These are phyloP conservation scores for Elegia similella DNA, from an alignment of 2,888 invertebrate species.

Conservation along the genomic window DNA sequence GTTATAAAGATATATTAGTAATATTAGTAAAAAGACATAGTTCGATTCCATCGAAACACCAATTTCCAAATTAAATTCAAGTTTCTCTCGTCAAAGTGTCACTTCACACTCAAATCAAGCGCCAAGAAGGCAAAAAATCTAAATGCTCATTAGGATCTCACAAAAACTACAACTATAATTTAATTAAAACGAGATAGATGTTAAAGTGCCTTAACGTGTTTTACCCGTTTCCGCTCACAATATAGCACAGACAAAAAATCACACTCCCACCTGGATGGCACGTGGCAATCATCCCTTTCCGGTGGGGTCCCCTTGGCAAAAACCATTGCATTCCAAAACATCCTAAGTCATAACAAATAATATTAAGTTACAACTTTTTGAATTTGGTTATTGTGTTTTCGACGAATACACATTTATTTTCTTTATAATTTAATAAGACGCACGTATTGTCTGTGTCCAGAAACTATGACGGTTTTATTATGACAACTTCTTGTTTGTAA, in stretches of 20 bases:
- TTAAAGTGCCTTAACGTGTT: conserved; percentile 25
- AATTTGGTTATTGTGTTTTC: conserved; percentile 21
- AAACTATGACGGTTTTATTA: conserved; percentile 53
- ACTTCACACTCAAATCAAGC: too few species aligned
- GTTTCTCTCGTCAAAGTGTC: too few species aligned
- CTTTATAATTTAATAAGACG: conserved; percentile 75
- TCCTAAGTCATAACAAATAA: conserved; percentile 24
- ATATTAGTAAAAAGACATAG: too few species aligned
- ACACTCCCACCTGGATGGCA: conserved; percentile 59
- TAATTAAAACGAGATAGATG: not conserved
- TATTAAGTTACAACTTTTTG: not conserved
- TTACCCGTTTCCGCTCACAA: conserved; percentile 47
- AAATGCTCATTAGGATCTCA: not conserved
- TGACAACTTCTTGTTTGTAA: conserved; percentile 11
- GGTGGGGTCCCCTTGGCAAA: conserved; percentile 46
- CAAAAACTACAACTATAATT: not conserved
- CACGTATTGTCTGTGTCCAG: conserved; percentile 64
- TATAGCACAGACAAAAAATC: conserved; percentile 43
- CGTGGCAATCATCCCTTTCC: conserved; percentile 63
- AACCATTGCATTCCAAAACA: conserved; percentile 36
- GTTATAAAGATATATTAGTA: too few species aligned
- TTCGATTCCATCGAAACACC: too few species aligned
- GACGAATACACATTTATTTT: conserved; percentile 59
- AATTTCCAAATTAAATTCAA: too few species aligned
- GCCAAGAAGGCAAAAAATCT: too few species aligned